Base-by-base conservation (phyloP, 2,797 vertebrate genomes). In the Xenopus petersii region DNA sequence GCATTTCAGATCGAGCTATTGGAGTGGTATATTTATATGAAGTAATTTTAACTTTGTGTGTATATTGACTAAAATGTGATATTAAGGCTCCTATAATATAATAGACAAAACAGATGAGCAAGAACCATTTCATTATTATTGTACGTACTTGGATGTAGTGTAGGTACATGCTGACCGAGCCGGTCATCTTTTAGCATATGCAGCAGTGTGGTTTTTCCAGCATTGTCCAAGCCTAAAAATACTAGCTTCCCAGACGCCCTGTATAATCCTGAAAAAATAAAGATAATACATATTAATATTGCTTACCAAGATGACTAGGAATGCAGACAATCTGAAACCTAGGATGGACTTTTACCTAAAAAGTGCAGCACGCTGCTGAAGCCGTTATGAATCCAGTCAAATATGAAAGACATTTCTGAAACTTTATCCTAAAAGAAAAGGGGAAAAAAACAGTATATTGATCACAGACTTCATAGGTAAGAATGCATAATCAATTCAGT, bases 111-210 rank as follows among this genome's bases (percentile, higher is more conserved):
- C 26, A 30, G 26, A 30, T 4, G 2, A 30, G 26, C 26, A 30
- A 30, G 26, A 30, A 30, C 1, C 26, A 4, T 30, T 30, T 30
- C 4, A 30, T 30, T 30, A 30, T 30, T 15, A 56, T 9, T 42
- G 6, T 42, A 56, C 89, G 81, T 92, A 99, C 97, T 99, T 75
- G 97, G 96, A 83, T 99, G 95, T 79, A 98, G 87, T 0, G 97
- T 99, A 5, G 97, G 97, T 76, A 98, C 95, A 2, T 98, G 97
- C 74, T 97, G 97, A 33, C 95, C 97, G 56, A 99, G 90, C 85
- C 97, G 84, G 88, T 98, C 97, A 10, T 99, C 97, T 86, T 96
- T 95, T 54, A 99, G 95, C 97, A 98, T 98, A 83, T 98, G 97
- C 82, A 98, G 87, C 77, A 99, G 88, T 3, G 97, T 99, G 65